Percentiles rank a stretch among this genome's conserved stretches.
Evolutionary conservation across 2,113 vertebrate species (phyloP).

Genomic region (Penelope pileata): DNA sequence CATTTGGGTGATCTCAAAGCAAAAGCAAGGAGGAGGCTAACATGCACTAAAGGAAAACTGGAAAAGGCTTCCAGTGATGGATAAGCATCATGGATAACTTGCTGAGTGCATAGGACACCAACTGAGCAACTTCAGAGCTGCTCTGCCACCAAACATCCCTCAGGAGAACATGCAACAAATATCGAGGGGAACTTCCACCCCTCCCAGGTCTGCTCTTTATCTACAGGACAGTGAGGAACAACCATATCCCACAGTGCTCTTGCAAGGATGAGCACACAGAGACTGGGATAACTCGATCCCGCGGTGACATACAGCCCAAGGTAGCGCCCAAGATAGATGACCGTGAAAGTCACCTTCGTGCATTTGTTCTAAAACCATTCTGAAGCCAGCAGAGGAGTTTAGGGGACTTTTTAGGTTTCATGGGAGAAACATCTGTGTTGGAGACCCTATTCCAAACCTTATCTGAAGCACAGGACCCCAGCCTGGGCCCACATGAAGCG

Average conservation of each 20-base stretch:
- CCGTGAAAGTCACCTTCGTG: background rate
- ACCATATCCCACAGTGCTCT: background rate
- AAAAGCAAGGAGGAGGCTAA: background rate
- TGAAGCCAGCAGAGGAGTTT: background rate
- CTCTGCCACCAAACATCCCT: background rate
- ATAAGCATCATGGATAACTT: background rate
- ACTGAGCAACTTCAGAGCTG: background rate
- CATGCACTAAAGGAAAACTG: background rate
- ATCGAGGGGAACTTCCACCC: background rate
- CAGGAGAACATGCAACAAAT: accelerated
- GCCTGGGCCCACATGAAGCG: background rate
- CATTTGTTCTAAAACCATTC: background rate
- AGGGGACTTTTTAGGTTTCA: background rate
- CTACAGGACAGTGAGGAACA: background rate
- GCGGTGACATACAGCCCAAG: background rate
- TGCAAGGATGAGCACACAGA: background rate
- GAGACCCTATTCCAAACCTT: background rate
- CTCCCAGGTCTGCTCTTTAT: background rate
- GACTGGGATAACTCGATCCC: background rate
- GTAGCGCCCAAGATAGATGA: background rate
- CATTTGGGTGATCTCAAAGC: background rate
- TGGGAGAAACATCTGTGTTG: background rate
- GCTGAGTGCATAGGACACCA: background rate
- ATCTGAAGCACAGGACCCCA: background rate
- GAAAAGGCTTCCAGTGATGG: background rate